Evolutionary conservation across 2,113 vertebrate genomes (phyloP).

Genomic region (Gymnorhina tibicen): DNA sequence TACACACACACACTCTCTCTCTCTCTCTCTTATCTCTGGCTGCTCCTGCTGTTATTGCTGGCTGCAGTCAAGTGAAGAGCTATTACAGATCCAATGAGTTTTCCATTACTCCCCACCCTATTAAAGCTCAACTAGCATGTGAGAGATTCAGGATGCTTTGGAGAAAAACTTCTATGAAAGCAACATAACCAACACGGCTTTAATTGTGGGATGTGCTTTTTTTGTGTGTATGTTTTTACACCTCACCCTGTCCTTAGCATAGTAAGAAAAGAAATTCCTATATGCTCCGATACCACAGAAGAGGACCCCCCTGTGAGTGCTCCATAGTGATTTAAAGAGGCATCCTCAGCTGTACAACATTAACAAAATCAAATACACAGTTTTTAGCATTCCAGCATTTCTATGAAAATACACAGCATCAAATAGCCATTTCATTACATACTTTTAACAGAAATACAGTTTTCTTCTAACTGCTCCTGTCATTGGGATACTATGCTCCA

Average conservation of each 20-base stretch:
- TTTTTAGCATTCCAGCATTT: background rate
- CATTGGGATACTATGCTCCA: background rate
- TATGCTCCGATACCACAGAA: constrained; percentile 39
- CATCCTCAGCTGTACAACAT: constrained; percentile 49
- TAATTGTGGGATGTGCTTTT: constrained; percentile 74
- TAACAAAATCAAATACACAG: constrained; percentile 51
- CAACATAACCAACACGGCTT: constrained; percentile 71
- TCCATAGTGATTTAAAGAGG: constrained; percentile 62
- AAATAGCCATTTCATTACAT: constrained; percentile 40
- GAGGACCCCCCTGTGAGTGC: constrained; percentile 13
- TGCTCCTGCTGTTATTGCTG: constrained; percentile 92
- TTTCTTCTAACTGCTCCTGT: constrained; percentile 2
- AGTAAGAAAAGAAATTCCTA: constrained; percentile 45
- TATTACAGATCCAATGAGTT: constrained; percentile 94
- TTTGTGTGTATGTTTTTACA: constrained; percentile 61
- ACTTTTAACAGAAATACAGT: constrained; percentile 30
- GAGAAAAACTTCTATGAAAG: constrained; percentile 77
- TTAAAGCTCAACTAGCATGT: constrained; percentile 90
- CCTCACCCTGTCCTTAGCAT: constrained; percentile 60
- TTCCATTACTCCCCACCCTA: constrained; percentile 92
- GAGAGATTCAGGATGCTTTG: constrained; percentile 81
- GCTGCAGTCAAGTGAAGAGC: constrained; percentile 96
- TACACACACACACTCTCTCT: background rate
- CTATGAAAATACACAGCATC: constrained; percentile 32
- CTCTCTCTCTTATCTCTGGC: constrained; percentile 83